A percentile compares a stretch with the other conserved stretches of the same genome.
Conservation (phyloP, 2,113 vertebrate species). For the Neomonachus schauinslandi region DNA sequence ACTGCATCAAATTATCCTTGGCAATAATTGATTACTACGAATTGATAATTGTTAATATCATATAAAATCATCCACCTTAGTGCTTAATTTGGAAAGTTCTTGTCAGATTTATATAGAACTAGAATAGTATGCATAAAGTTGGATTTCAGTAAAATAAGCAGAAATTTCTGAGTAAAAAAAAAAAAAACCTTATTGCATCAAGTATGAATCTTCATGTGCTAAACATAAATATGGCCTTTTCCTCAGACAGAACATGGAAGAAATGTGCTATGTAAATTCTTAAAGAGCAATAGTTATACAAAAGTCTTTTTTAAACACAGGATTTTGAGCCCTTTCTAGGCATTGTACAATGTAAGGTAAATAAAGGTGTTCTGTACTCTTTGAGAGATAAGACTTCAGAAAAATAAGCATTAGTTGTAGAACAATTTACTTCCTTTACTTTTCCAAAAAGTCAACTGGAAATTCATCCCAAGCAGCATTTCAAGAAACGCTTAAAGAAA, state of each 20-base stretch:
- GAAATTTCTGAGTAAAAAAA: constrained; percentile 34
- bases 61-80: neutral
- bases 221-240: neutral
- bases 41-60: constrained; percentile 58
- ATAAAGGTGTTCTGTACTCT: neutral
- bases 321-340: neutral
- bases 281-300: neutral
- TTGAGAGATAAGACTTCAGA: neutral
- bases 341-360: neutral
- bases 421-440: neutral
- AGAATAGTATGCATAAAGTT: neutral
- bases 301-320: neutral
- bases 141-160: neutral
- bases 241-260: neutral
- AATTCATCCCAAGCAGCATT: neutral
- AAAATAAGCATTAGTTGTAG: neutral
- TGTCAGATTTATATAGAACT: neutral
- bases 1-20: constrained; percentile 62
- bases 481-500: constrained; percentile 5
- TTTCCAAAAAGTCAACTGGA: neutral
- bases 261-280: neutral
- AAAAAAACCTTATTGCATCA: neutral
- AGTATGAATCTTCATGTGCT: neutral
- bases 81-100: constrained; percentile 27
- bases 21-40: constrained; percentile 54